Conservation (phyloP, 1,140 invertebrate species). For the Berghia stephanieae region DNA sequence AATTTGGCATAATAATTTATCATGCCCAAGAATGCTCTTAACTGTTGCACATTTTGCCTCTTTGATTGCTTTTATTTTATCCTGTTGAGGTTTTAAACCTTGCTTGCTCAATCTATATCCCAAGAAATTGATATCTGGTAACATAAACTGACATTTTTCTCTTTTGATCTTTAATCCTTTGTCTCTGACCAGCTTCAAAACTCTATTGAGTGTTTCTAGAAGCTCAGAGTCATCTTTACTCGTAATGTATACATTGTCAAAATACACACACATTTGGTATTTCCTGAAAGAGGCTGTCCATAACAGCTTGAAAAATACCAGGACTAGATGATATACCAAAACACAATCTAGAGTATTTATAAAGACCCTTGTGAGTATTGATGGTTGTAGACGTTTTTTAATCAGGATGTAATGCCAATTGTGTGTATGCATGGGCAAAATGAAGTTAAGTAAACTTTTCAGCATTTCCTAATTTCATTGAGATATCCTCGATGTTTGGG, state of each 20-base stretch:
- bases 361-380: no score
- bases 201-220: no score
- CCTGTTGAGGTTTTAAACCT: background rate
- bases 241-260: no score
- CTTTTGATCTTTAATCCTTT: background rate
- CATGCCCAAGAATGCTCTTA: conserved; percentile 13
- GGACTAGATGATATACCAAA: no score
- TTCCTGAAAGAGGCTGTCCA: no score
- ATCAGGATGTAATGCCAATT: conserved; percentile 48
- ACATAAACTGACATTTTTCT: conserved; percentile 13
- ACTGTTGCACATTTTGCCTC: conserved; percentile 13
- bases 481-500: conserved; percentile 42
- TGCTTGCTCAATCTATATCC: no score
- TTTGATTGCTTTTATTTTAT: conserved; percentile 10
- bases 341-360: no score
- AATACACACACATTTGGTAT: background rate
- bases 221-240: no score
- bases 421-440: no score
- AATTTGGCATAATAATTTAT: conserved; percentile 36
- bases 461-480: conserved; percentile 47
- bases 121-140: background rate
- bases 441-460: no score
- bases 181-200: conserved; percentile 22
- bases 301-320: no score
- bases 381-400: conserved; percentile 36